Conservation (phyloP, 2,797 vertebrate genomes). For the Gephyroberyx darwinii region DNA sequence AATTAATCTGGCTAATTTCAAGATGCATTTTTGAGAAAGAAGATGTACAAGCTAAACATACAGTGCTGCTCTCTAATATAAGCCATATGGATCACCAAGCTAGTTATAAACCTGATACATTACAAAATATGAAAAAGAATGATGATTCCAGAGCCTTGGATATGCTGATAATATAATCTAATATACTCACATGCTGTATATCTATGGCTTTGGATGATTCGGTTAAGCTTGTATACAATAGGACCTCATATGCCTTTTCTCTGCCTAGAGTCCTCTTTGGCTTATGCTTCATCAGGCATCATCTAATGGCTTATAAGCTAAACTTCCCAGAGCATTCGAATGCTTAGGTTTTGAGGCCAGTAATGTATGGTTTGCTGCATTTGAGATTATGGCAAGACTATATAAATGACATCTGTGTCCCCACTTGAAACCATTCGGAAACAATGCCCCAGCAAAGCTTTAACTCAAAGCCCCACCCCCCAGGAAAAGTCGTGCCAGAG, state of each 20-base stretch:
- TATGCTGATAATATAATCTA: slow-evolving; percentile 55
- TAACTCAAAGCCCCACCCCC: slow-evolving; percentile 23
- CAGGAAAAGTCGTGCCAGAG: slow-evolving; percentile 10
- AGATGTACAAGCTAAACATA: slow-evolving; percentile 62
- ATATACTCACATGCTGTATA: slow-evolving; percentile 53
- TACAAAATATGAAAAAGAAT: slow-evolving; percentile 39
- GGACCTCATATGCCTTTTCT: slow-evolving; percentile 56
- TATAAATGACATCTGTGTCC: slow-evolving; percentile 18
- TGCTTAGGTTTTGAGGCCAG: slow-evolving; percentile 49
- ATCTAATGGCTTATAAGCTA: slow-evolving; percentile 57
- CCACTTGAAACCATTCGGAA: slow-evolving; percentile 20
- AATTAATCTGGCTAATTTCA: slow-evolving; percentile 54
- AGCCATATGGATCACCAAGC: slow-evolving; percentile 76
- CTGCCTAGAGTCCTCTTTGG: slow-evolving; percentile 65
- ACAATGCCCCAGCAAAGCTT: slow-evolving; percentile 40
- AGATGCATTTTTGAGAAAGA: slow-evolving; percentile 57
- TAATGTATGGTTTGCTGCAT: slow-evolving; percentile 51
- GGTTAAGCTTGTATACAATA: slow-evolving; percentile 51
- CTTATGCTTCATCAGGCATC: slow-evolving; percentile 63
- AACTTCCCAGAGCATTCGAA: slow-evolving; percentile 51
- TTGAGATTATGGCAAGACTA: slow-evolving; percentile 42
- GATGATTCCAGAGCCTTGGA: slow-evolving; percentile 61
- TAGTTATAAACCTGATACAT: slow-evolving; percentile 58
- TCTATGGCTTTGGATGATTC: slow-evolving; percentile 55
- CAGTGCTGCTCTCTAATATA: slow-evolving; percentile 76